These are phyloP conservation scores for Oncorhynchus tshawytscha DNA, from an alignment of 2,113 vertebrate species.

Conservation along the genomic window DNA sequence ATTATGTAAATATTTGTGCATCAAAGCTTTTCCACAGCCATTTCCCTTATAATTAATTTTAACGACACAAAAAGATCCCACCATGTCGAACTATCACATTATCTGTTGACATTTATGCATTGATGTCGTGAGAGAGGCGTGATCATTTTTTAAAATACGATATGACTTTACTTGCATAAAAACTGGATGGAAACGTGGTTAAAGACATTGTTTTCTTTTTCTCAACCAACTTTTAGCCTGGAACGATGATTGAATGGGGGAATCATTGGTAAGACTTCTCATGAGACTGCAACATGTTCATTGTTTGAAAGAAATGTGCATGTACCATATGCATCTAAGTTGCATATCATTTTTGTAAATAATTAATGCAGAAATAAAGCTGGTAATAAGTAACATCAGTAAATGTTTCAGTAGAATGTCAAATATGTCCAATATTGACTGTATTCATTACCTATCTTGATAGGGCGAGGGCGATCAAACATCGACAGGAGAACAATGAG, in stretches of 20 bases:
- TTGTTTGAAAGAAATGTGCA: neutral
- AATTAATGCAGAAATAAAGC: too few relatives aligned
- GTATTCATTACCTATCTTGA: neutral
- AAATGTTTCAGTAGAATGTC: neutral
- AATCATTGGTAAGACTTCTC: constrained; percentile 88
- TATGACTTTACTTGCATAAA: too few relatives aligned
- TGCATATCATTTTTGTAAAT: too few relatives aligned
- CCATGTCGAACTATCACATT: too few relatives aligned
- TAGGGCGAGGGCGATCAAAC: constrained; percentile 93
- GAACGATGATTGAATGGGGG: constrained; percentile 98
- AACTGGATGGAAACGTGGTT: too few relatives aligned
- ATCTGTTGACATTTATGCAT: too few relatives aligned
- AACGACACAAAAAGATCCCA: too few relatives aligned
- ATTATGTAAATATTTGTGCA: too few relatives aligned
- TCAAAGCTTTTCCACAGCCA: too few relatives aligned
- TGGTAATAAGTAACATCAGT: neutral
- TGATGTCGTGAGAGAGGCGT: too few relatives aligned
- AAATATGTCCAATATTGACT: neutral
- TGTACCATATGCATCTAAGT: neutral
- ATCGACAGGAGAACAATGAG: constrained; percentile 92
- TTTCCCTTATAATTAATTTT: too few relatives aligned
- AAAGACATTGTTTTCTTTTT: constrained; percentile 2
- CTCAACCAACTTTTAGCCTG: constrained; percentile 77
- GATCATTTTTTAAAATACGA: too few relatives aligned
- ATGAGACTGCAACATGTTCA: neutral